These are phyloP conservation scores for Zaprionus bogoriensis DNA, from an alignment of 2,888 invertebrate genomes.

Conservation along the genomic window DNA sequence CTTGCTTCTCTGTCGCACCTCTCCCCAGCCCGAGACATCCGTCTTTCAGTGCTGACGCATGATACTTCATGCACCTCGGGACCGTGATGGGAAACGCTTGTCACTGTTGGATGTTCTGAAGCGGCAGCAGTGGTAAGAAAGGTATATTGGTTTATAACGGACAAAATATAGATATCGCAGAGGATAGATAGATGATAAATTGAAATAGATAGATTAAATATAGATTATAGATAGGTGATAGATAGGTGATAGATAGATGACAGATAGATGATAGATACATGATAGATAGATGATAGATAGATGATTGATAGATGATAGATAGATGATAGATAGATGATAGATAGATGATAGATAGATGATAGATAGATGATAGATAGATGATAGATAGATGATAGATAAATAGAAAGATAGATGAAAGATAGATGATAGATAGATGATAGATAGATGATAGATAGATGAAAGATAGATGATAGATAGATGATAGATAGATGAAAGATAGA, in stretches of 20 bases:
- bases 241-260: not conserved
- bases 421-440: too few relatives aligned
- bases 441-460: too few relatives aligned
- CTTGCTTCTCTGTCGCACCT: not conserved
- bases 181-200: not conserved
- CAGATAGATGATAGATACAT: too few relatives aligned
- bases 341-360: not conserved
- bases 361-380: not conserved
- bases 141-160: too few relatives aligned
- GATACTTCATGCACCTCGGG: not conserved
- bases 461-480: too few relatives aligned
- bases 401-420: too few relatives aligned
- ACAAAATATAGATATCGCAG: not conserved
- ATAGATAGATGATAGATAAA: too few relatives aligned
- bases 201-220: not conserved
- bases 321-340: not conserved
- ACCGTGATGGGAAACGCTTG: not conserved
- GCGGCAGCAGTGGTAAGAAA: not conserved
- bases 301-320: not conserved
- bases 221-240: not conserved
- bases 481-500: too few relatives aligned
- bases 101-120: not conserved
- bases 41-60: too few relatives aligned
- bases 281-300: too few relatives aligned
- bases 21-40: too few relatives aligned